Evolutionary conservation across 2,797 vertebrate genomes (phyloP).

Genomic region (Poeciliopsis presidionis): DNA sequence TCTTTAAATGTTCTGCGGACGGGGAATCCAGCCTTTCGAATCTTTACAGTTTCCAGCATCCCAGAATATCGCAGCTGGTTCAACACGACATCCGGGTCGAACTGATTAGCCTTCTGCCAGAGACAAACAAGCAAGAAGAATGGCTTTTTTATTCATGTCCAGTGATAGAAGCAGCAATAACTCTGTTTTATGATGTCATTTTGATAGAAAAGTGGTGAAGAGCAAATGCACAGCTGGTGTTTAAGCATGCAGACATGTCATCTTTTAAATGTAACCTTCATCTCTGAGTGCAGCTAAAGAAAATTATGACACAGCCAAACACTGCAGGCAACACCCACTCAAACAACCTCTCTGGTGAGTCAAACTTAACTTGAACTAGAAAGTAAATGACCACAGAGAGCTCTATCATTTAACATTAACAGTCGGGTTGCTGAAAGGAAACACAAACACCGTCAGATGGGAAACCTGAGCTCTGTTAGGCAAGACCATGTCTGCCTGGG

Average conservation of each 20-base stretch:
- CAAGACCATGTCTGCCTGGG: constrained; percentile 28
- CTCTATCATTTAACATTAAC: constrained; percentile 69
- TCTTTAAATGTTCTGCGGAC: constrained; percentile 88
- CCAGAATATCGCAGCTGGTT: constrained; percentile 92
- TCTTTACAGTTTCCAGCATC: constrained; percentile 93
- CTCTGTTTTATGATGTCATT: constrained; percentile 1
- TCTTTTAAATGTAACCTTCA: constrained; percentile 7
- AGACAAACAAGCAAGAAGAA: constrained; percentile 16
- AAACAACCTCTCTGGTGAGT: constrained; percentile 45
- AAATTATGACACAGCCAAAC: constrained; percentile 22
- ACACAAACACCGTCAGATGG: constrained; percentile 38
- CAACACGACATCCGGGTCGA: constrained; percentile 87
- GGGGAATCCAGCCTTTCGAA: constrained; percentile 90
- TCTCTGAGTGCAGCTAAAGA: constrained; percentile 8
- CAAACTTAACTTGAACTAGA: constrained; percentile 52
- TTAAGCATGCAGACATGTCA: constrained; percentile 6
- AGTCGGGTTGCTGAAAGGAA: constrained; percentile 56
- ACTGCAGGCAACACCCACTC: constrained; percentile 39
- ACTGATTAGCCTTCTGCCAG: constrained; percentile 81
- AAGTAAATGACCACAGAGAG: constrained; percentile 46
- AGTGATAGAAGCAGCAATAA: not conserved
- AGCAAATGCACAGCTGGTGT: constrained; percentile 6
- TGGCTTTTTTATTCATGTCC: not conserved
- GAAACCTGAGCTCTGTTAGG: constrained; percentile 55
- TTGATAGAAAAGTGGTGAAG: not conserved